Conservation (phyloP, 1,140 invertebrate genomes). For the Drosophila sucinea region DNA sequence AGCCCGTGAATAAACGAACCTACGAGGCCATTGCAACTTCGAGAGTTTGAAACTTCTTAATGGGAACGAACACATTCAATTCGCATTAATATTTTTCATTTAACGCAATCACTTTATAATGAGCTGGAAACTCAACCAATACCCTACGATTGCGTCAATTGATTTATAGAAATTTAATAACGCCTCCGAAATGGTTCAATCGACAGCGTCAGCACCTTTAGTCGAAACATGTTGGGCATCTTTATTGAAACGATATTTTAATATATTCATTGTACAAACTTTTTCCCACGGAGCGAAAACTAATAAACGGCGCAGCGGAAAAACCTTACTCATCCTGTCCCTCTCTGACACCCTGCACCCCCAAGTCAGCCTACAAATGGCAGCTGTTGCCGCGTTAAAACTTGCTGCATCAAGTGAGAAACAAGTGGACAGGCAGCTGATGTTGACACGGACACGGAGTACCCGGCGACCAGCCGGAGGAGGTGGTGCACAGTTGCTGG, state of each 20-base stretch:
- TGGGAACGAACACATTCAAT: conserved; percentile 53
- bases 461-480: background rate
- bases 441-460: conserved; percentile 53
- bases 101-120: conserved; percentile 37
- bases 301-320: conserved; percentile 34
- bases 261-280: conserved; percentile 68
- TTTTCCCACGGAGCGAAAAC: conserved; percentile 30
- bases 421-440: conserved; percentile 73
- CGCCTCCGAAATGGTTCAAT: background rate
- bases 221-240: conserved; percentile 20
- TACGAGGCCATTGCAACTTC: conserved; percentile 53
- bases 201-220: no score
- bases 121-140: background rate
- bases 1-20: conserved; percentile 50
- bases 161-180: conserved; percentile 70
- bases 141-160: conserved; percentile 17
- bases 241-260: conserved; percentile 61
- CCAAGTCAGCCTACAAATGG: background rate
- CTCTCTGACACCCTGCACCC: no score
- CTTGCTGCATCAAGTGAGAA: conserved; percentile 74
- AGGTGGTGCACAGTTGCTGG: conserved; percentile 13
- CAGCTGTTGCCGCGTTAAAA: conserved; percentile 63
- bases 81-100: conserved; percentile 47
- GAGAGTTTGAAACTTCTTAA: conserved; percentile 53
- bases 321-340: background rate